Percentiles rank a stretch among this genome's conserved stretches.
phyloP scores from a whole-genome alignment of 2,797 vertebrate genomes.

The Dendrocincla tyrannina region DNA sequence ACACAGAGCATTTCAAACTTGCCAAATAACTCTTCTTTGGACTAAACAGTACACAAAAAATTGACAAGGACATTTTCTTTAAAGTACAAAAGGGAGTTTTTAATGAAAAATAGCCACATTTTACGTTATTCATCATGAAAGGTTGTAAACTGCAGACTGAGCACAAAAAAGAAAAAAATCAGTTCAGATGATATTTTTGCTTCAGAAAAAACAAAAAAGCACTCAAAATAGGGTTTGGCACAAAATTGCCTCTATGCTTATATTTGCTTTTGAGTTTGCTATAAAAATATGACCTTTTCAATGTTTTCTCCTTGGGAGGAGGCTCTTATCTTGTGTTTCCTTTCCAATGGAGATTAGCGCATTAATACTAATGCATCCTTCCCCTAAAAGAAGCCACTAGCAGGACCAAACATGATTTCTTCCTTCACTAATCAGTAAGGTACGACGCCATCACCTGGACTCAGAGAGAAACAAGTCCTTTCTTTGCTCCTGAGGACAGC shows the following conservation, averaged over 20 bases:
- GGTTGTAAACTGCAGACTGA: neutral
- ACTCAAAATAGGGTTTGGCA: constrained; percentile 45
- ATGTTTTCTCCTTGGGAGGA: constrained; percentile 43
- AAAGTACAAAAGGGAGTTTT: neutral
- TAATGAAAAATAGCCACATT: neutral
- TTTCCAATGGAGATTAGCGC: constrained; percentile 34
- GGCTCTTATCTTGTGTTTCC: neutral
- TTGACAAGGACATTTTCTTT: constrained; percentile 15
- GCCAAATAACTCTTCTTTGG: neutral
- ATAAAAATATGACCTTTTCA: constrained; percentile 58
- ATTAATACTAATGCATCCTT: neutral
- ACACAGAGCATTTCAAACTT: neutral
- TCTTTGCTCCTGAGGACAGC: neutral
- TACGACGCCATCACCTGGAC: neutral
- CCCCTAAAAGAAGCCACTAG: neutral
- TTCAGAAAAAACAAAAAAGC: constrained; percentile 30
- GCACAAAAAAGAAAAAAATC: constrained; percentile 21
- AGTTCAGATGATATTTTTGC: neutral
- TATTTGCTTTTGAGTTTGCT: constrained; percentile 46
- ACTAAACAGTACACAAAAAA: neutral
- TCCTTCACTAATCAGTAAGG: neutral
- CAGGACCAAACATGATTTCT: neutral
- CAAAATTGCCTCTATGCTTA: neutral
- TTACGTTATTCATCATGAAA: constrained; percentile 37
- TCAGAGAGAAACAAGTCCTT: neutral